Percentiles rank a stretch among this genome's conserved stretches.
These are phyloP conservation scores for Tenualosa thibaudeaui DNA, from an alignment of 2,797 vertebrate genomes.

Conservation along the genomic window DNA sequence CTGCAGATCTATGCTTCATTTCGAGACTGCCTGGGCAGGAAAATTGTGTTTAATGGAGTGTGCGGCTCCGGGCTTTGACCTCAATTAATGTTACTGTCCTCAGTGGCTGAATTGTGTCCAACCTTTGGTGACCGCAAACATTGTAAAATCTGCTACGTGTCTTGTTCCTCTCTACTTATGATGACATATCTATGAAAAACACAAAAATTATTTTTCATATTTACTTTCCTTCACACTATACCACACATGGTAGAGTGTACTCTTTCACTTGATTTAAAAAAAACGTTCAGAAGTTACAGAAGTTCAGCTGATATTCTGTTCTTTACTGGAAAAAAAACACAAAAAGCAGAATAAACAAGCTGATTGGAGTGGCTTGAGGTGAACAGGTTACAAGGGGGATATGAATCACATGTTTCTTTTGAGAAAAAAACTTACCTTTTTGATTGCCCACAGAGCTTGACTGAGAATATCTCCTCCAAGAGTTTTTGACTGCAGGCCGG, in stretches of 20 bases:
- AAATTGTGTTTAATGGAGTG: slow-evolving; percentile 56
- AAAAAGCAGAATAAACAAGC: not conserved
- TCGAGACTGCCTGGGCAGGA: slow-evolving; percentile 43
- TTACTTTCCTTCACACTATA: slow-evolving; percentile 33
- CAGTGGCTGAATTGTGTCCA: slow-evolving; percentile 49
- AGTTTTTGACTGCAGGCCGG: not conserved
- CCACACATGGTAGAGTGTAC: slow-evolving; percentile 28
- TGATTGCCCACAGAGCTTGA: not conserved
- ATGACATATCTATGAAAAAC: slow-evolving; percentile 34
- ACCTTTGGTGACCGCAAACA: slow-evolving; percentile 48
- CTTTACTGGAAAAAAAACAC: not conserved
- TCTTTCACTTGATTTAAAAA: not conserved
- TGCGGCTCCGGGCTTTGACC: slow-evolving; percentile 55
- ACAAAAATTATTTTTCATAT: slow-evolving; percentile 1
- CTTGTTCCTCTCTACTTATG: slow-evolving; percentile 38
- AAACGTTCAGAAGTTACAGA: not conserved
- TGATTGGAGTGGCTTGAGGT: not conserved
- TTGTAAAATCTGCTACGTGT: slow-evolving; percentile 56
- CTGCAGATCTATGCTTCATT: slow-evolving; percentile 46
- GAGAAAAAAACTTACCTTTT: not conserved
- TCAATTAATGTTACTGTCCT: slow-evolving; percentile 63
- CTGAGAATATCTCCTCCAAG: not conserved
- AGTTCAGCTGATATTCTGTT: not conserved
- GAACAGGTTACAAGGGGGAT: not conserved
- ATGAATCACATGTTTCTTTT: not conserved